Evolutionary conservation across 2,113 vertebrate genomes (phyloP), one percentile per base, ranked within the genome.

Genomic region (Ictalurus furcatus): DNA sequence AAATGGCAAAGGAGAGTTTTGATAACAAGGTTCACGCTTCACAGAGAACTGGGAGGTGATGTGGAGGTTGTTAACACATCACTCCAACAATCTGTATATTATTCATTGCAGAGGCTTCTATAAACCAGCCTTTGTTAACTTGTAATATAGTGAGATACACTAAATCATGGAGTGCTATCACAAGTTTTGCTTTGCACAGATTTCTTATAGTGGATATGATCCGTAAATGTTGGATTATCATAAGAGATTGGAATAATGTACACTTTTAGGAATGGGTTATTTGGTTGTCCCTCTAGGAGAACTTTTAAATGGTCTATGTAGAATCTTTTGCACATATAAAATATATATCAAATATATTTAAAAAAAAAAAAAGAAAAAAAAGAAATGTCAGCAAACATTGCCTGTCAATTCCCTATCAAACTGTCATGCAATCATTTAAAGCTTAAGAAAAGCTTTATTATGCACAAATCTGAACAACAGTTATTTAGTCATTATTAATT

Each of bases 21-120:
- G 73, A 88, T 88, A 87, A 89, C 84, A 84, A 84, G 44, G 30
- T 81, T 81, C 52, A 88, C 37, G 76, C 84, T 58, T 78, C 88
- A 65, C 71, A 40, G 73, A 80, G 19, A 86, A 69, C 30, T n/a
- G 3, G 11, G 58, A 67, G 83, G 78, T 87, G 74, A 89, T 85
- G 30, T 82, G n/a, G 69, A 76, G 85, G 81, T 91, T 89, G 79
- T 30, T 85, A 48, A 56, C 76, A 86, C 59, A 69, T 85, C 73
- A 44, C 21, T 56, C 19, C 54, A 56, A 37, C 71, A 54, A 88
- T 65, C 83, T 69, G 54, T 74, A 61, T 23, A 40, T 84, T 89
- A 40, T 85, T 63, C 23, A 23, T 80, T 67, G 48, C 48, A 78
- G 56, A 79, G 30, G 54, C 48, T 71, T 63, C 63, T 79, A 67